These are phyloP conservation scores for Hemiscyllium ocellatum DNA, from an alignment of 2,113 vertebrate genomes.

Conservation along the genomic window DNA sequence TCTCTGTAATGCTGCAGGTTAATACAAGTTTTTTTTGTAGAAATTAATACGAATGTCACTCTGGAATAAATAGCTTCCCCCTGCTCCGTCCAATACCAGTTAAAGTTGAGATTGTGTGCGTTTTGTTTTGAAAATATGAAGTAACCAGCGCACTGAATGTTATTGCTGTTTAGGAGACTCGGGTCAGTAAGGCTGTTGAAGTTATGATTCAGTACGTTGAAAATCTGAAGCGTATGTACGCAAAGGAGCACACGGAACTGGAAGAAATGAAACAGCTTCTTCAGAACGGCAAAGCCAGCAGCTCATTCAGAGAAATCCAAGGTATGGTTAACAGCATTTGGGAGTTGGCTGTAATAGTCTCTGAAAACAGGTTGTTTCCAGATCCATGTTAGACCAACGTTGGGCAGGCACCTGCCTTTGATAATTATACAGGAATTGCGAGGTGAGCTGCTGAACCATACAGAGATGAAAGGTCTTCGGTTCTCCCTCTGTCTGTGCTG, in stretches of 20 bases:
- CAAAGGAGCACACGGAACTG: constrained; percentile 82
- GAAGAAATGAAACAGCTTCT: constrained; percentile 79
- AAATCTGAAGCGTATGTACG: constrained; percentile 85
- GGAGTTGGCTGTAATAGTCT: no score
- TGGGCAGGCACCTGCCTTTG: not conserved
- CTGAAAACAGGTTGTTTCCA: not conserved
- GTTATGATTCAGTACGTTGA: constrained; percentile 97
- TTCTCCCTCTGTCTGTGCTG: not conserved
- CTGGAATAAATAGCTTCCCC: not conserved
- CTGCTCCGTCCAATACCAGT: not conserved
- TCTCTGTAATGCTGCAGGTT: no score
- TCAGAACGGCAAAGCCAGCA: constrained; percentile 74
- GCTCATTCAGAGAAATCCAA: constrained; percentile 51
- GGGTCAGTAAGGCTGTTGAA: constrained; percentile 86
- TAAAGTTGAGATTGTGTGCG: not conserved
- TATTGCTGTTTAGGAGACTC: constrained; percentile 65
- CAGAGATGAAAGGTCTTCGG: not conserved
- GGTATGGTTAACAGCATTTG: constrained; percentile 44
- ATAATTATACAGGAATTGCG: not conserved
- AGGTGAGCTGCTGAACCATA: not conserved
- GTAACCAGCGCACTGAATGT: not conserved
- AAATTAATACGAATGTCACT: no score
- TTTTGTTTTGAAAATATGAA: not conserved
- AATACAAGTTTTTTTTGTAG: no score
- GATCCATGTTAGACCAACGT: not conserved